Evolutionary conservation across 2,113 vertebrate species (phyloP), one percentile per base, ranked within the genome.

Genomic region (Rousettus leschenaultii): DNA sequence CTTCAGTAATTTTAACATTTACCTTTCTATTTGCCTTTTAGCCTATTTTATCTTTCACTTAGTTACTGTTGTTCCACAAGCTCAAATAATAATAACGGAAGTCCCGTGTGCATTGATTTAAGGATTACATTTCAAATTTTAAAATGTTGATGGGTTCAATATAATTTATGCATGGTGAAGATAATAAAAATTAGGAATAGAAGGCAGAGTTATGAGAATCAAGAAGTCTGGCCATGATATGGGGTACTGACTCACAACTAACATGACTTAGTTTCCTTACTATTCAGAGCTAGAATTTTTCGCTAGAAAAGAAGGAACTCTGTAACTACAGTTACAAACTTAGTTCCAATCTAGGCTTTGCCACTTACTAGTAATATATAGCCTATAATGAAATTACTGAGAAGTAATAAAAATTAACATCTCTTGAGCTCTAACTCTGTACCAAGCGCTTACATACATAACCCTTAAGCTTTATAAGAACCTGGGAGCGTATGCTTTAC

Each of bases 41-140:
- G 40, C 48, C 51, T 89, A 66, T 79, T 96, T 87, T 79, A 48
- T 75, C 28, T 90, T 91, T 91, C 57, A 66, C 24, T 21, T 65
- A 19, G 16, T 77, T 82, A 45, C 79, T 28, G 13, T 77, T 86
- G 77, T 66, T 15, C 45, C 48, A 83, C 71, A 95, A 84, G 16
- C 11, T 43, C 53, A 18, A 84, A 79, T 84, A 51, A 61, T 75
- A 95, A 89, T 94, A 61, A 75, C 65, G 21, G 35, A 96, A 92
- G 35, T 75, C 30, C 6, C 30, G 1, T 61, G n/a, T 82, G 33
- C 45, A 35, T 33, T 68, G 75, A 61, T 33, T 96, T 85, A 89
- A 92, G 61, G 38, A 86, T 86, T 82, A 91, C 33, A 71, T 66
- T 80, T 95, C 94, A 48, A 80, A 91, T 48, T 79, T 91, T 85